Conservation (phyloP, 2,113 vertebrate species). For the Eidolon helvum region DNA sequence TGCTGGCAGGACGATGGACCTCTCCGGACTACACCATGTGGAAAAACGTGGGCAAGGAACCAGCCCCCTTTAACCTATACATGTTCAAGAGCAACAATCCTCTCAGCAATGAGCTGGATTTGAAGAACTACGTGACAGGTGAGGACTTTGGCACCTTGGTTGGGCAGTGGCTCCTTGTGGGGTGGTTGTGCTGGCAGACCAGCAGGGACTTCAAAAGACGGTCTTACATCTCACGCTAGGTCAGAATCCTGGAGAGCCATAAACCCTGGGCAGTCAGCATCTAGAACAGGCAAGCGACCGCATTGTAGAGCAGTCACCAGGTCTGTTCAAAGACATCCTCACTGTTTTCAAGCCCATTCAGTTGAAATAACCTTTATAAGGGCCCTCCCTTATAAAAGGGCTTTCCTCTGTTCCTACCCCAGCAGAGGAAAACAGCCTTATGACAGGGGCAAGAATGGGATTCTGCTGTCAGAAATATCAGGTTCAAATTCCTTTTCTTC, state of each 20-base stretch:
- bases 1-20: slow-evolving; percentile 97
- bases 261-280: neutral
- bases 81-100: slow-evolving; percentile 99
- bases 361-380: neutral
- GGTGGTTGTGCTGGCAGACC: neutral
- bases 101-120: slow-evolving; percentile 96
- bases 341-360: neutral
- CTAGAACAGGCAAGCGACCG: neutral
- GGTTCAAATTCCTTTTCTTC: neutral
- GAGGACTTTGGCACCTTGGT: slow-evolving; percentile 24
- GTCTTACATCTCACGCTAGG: neutral
- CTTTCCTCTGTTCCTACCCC: neutral
- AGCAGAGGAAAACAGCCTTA: neutral
- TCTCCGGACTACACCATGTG: slow-evolving; percentile 97
- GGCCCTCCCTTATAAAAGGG: neutral
- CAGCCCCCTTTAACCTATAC: slow-evolving; percentile 95
- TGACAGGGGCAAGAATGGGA: neutral
- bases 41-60: slow-evolving; percentile 96
- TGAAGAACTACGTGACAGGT: slow-evolving; percentile 99
- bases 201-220: neutral
- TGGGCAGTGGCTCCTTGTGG: neutral
- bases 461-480: neutral
- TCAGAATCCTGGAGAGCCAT: neutral
- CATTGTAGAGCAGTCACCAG: neutral
- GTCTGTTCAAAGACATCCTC: neutral